phyloP scores from a whole-genome alignment of 23 tunicate species.

The Trididemnum clinides region DNA sequence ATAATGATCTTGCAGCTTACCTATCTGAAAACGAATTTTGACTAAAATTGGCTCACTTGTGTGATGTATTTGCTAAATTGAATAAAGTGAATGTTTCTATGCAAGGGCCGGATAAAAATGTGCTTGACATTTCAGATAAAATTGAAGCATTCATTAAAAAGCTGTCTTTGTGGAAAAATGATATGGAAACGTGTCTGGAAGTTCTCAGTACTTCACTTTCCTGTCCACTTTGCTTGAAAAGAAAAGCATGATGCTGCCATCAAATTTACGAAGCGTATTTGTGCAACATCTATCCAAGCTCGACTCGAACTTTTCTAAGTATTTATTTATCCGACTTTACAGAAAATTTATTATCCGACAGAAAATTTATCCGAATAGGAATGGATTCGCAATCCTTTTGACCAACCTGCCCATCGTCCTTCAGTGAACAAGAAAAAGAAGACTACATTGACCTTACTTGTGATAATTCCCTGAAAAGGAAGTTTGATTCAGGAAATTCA shows the following conservation, averaged over 20 bases:
- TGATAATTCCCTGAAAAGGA: too few relatives aligned
- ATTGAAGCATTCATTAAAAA: conserved; percentile 30
- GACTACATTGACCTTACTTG: too few relatives aligned
- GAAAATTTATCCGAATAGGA: conserved; percentile 28
- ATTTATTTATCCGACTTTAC: too few relatives aligned
- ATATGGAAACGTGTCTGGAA: conserved; percentile 35
- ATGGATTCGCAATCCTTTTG: conserved; percentile 38
- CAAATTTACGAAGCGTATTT: conserved; percentile 40
- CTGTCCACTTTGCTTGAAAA: conserved; percentile 31
- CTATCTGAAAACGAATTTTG: conserved; percentile 33
- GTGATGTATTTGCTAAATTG: conserved; percentile 37
- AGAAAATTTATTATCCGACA: too few relatives aligned
- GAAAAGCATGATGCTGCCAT: conserved; percentile 34
- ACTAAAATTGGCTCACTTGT: conserved; percentile 43
- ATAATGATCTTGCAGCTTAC: conserved; percentile 10
- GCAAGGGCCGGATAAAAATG: conserved; percentile 48
- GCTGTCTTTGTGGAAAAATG: conserved; percentile 18
- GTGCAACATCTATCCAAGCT: conserved; percentile 40
- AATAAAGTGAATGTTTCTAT: conserved; percentile 25
- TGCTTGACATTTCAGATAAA: conserved; percentile 46
- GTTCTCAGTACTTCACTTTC: conserved; percentile 35
- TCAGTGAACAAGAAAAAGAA: too few relatives aligned
- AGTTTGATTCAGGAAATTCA: too few relatives aligned
- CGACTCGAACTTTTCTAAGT: conserved; percentile 31
- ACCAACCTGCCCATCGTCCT: too few relatives aligned